Evolutionary conservation across 2,797 vertebrate species (phyloP), one percentile per base, ranked within the genome.

Genomic region (Scarus forsteni): DNA sequence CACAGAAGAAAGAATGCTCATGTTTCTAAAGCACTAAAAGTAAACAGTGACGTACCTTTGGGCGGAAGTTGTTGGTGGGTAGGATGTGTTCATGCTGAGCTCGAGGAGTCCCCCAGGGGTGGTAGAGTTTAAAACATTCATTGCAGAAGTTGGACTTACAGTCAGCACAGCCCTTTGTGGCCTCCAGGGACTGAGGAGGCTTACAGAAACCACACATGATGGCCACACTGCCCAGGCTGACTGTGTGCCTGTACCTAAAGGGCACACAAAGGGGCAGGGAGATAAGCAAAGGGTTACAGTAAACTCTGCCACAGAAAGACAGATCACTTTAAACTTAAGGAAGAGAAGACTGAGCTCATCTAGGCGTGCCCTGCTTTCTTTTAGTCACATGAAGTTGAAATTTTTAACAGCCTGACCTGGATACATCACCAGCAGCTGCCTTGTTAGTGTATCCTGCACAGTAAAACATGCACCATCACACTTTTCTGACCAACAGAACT

Each of bases 81-180:
- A 95, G 93, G 0, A 97, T 97, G 92, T 98, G 97, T 73, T 99
- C 97, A 0, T 99, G 98, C 86, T 98, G 96, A 49, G 98, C 97
- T 57, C 97, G 96, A 40, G 97, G 97, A 1, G 97, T 99, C 65
- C 97, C 97, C 98, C 98, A 99, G 0, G 98, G 97, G 77, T 99
- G 98, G 89, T 97, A 98, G 55, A 99, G 96, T 81, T 99, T 99
- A 90, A 99, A 99, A 89, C 98, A 99, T 81, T 98, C 97, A 0
- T 99, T 99, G 92, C 98, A 99, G 92, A 98, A 99, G 92, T 97
- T 98, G 66, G 97, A 93, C 1, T 96, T 94, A 91, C 98, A 99
- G 93, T 99, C 97, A 0, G 97, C 96, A 54, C 98, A 99, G 89
- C 98, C 97, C 83, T 99, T 99, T 12, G 96, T 97, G 87, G 98